A percentile compares a stretch with the other conserved stretches of the same genome.
Conservation (phyloP, 2,113 vertebrate species). For the Bombycilla garrulus region DNA sequence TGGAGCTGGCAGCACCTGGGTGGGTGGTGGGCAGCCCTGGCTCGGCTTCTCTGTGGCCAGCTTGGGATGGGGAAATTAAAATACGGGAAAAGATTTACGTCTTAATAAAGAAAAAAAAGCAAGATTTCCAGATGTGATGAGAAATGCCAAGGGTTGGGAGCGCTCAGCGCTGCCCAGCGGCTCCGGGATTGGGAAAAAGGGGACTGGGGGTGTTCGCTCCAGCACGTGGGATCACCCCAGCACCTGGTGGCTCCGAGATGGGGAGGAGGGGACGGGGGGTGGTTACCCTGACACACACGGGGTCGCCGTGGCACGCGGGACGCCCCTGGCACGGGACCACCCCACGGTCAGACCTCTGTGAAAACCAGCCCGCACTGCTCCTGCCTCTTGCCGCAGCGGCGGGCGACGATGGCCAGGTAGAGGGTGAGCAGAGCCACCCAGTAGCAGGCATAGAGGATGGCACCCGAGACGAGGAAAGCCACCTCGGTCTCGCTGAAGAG, state of each 20-base stretch:
- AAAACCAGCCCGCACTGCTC: constrained; percentile 89
- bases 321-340: background rate
- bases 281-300: background rate
- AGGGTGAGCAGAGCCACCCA: constrained; percentile 91
- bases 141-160: background rate
- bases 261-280: background rate
- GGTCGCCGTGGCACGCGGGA: rapidly evolving
- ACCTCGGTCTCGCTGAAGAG: constrained; percentile 91
- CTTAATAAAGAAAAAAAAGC: background rate
- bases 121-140: background rate
- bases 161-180: constrained; percentile 26
- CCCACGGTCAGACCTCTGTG: constrained; percentile 76
- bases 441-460: constrained; percentile 91
- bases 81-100: background rate
- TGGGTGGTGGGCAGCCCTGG: background rate
- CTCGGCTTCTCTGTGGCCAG: background rate
- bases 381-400: constrained; percentile 89
- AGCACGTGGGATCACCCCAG: background rate
- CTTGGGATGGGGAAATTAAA: background rate
- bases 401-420: constrained; percentile 91
- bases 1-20: background rate
- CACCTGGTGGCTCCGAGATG: background rate
- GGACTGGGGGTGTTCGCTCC: background rate
- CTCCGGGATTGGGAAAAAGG: background rate
- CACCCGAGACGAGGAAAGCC: constrained; percentile 86